Conservation (phyloP, 2,113 vertebrate genomes). For the Sceloporus undulatus region DNA sequence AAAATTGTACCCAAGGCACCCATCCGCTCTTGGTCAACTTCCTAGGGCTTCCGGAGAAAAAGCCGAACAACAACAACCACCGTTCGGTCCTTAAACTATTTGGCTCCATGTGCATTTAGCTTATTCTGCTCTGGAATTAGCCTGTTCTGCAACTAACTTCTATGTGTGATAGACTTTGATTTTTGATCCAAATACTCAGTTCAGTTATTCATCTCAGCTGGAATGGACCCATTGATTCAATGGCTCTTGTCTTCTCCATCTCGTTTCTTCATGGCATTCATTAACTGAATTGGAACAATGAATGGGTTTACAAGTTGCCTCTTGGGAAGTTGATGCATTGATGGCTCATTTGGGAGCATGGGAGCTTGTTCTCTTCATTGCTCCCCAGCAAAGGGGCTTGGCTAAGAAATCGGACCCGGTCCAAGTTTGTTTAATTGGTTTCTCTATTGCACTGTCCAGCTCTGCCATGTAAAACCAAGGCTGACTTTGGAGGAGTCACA, state of each 20-base stretch:
- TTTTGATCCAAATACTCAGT: not conserved
- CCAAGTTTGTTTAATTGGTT: not conserved
- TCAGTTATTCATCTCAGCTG: too few species aligned
- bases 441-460: too few species aligned
- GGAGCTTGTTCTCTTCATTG: not conserved
- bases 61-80: not conserved
- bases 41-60: conserved; percentile 49
- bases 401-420: not conserved
- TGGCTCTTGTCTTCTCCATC: too few species aligned
- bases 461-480: too few species aligned
- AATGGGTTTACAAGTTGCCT: not conserved
- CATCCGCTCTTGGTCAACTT: conserved; percentile 12
- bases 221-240: too few species aligned
- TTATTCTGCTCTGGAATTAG: not conserved
- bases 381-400: not conserved
- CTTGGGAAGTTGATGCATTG: not conserved
- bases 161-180: not conserved
- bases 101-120: not conserved
- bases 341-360: not conserved
- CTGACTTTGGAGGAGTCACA: too few species aligned
- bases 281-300: too few species aligned
- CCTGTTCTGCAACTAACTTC: not conserved
- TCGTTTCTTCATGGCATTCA: too few species aligned
- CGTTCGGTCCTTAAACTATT: not conserved
- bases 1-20: not conserved